Evolutionary conservation across 2,797 vertebrate genomes (phyloP).

Genomic region (Gallinago solitaria): DNA sequence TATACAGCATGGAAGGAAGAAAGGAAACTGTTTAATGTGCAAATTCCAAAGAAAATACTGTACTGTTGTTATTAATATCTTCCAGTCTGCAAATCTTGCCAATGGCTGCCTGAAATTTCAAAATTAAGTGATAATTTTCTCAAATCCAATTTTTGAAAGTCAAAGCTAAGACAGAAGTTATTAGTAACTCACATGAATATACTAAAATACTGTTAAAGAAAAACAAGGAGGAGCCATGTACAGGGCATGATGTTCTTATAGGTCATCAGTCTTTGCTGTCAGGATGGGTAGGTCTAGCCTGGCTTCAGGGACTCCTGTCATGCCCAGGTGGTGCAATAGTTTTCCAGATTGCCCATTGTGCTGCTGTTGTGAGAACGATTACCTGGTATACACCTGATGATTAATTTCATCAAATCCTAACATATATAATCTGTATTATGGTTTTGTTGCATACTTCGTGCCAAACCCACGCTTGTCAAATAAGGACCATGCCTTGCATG

Average conservation of each 20-base stretch:
- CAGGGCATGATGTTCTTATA: neutral
- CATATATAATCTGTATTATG: too few relatives aligned
- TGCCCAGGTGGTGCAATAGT: neutral
- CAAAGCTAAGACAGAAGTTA: neutral
- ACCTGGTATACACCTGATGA: neutral
- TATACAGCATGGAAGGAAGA: constrained; percentile 25
- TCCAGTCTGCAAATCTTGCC: constrained; percentile 38
- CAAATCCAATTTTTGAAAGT: constrained; percentile 22
- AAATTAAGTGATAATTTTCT: constrained; percentile 55
- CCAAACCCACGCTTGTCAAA: neutral
- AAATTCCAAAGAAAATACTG: constrained; percentile 63
- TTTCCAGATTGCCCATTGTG: neutral
- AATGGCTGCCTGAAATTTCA: constrained; percentile 28
- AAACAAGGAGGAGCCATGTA: neutral
- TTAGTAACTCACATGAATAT: neutral
- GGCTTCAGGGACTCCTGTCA: neutral
- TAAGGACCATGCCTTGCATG: neutral
- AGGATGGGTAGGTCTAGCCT: neutral
- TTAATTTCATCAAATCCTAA: neutral
- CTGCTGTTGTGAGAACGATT: neutral
- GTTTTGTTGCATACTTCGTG: neutral
- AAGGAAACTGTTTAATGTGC: constrained; percentile 24
- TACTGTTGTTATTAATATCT: constrained; percentile 41
- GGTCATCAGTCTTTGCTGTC: neutral
- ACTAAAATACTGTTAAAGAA: neutral